These are phyloP conservation scores for Ophion slaviceki DNA, from an alignment of 2,888 invertebrate genomes.

Conservation along the genomic window DNA sequence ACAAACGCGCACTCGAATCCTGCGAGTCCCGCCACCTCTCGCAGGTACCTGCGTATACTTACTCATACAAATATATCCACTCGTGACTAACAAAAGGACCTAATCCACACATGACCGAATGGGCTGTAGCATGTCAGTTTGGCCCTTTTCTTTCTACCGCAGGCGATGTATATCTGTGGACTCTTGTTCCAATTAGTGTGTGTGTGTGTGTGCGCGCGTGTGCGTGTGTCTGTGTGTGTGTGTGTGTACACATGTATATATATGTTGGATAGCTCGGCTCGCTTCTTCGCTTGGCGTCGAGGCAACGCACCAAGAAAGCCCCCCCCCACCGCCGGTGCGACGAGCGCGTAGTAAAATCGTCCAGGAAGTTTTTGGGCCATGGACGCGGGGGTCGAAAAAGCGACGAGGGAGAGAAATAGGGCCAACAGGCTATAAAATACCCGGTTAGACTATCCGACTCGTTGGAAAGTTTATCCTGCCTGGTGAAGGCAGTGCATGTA, in stretches of 20 bases:
- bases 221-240: background rate
- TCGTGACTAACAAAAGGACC: constrained; percentile 11
- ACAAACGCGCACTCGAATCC: constrained; percentile 20
- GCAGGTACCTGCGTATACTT: constrained; percentile 55
- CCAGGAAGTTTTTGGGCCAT: constrained; percentile 48
- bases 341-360: constrained; percentile 57
- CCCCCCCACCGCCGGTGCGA: background rate
- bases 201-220: background rate
- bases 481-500: background rate
- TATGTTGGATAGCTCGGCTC: constrained; percentile 34
- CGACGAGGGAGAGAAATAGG: constrained; percentile 6
- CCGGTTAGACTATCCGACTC: constrained; percentile 37
- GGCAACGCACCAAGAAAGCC: constrained; percentile 39
- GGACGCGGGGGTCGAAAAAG: constrained; percentile 16
- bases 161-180: background rate
- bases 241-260: background rate
- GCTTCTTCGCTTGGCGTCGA: constrained; percentile 29
- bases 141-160: background rate
- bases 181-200: background rate
- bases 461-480: constrained; percentile 21
- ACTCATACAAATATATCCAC: constrained; percentile 2
- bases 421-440: constrained; percentile 51
- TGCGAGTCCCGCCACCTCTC: constrained; percentile 15
- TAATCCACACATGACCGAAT: constrained; percentile 7
- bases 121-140: background rate